Percentiles rank a stretch among this genome's conserved stretches.
These are phyloP conservation scores for Eunapius fragilis DNA, from an alignment of 37 sponge, comb jelly and placozoan species.

Conservation along the genomic window DNA sequence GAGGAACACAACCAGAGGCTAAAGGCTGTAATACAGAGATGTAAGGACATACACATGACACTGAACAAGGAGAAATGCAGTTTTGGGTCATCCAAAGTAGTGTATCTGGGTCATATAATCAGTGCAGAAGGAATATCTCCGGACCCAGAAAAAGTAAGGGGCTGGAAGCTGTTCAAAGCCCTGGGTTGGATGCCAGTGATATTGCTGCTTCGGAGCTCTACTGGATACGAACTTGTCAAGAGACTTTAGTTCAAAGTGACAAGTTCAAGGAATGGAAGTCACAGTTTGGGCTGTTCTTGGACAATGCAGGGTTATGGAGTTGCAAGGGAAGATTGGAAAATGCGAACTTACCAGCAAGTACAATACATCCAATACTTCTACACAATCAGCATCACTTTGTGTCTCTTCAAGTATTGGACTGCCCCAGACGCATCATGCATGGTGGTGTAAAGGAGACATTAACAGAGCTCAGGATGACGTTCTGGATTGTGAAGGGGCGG, in stretches of 20 bases:
- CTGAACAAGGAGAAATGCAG: no score
- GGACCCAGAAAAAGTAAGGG: no score
- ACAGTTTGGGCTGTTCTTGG: conserved; percentile 35
- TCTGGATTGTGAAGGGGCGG: conserved; percentile 40
- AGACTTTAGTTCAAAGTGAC: neutral
- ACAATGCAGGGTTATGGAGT: conserved; percentile 8
- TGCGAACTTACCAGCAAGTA: conserved; percentile 5
- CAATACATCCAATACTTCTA: conserved; percentile 39
- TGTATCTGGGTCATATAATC: no score
- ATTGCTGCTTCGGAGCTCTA: neutral
- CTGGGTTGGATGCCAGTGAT: neutral
- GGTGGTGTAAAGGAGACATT: conserved; percentile 22
- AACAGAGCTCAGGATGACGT: conserved; percentile 24
- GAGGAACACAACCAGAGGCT: no score
- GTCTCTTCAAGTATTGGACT: neutral
- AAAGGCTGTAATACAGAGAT: no score
- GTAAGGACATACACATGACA: no score
- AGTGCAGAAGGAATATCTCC: no score
- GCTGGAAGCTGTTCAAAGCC: neutral
- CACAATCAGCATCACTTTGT: conserved; percentile 1
- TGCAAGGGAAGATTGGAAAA: conserved; percentile 17
- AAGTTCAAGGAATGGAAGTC: conserved; percentile 12
- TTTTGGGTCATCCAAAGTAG: no score
- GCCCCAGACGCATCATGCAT: conserved; percentile 14
- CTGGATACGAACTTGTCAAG: conserved; percentile 24